A percentile compares a stretch with the other conserved stretches of the same genome.
These are phyloP conservation scores for Oxycera nigricornis DNA, from an alignment of 2,888 invertebrate species.

Conservation along the genomic window DNA sequence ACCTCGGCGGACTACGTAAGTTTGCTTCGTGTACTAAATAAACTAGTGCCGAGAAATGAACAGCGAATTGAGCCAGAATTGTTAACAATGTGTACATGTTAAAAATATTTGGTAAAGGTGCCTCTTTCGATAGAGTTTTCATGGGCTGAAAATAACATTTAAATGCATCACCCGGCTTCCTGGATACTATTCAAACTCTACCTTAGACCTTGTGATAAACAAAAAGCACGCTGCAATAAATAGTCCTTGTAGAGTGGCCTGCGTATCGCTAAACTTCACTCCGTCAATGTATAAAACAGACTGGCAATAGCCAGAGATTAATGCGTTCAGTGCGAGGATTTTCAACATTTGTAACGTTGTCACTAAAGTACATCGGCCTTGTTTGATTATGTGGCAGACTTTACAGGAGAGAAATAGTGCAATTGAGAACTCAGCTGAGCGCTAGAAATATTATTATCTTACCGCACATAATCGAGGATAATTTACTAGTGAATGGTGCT, in stretches of 20 bases:
- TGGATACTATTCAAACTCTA: conserved; percentile 55
- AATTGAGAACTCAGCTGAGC: too few species aligned
- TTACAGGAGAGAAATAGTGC: too few species aligned
- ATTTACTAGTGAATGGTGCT: conserved; percentile 97
- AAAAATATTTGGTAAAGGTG: conserved; percentile 98
- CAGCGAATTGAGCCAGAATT: conserved; percentile 91
- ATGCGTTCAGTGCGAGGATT: conserved; percentile 96
- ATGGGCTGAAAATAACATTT: conserved; percentile 71
- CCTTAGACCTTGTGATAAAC: conserved; percentile 97
- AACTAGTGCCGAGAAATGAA: conserved; percentile 91
- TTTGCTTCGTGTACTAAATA: conserved; percentile 87
- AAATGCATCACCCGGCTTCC: neutral
- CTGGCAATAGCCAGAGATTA: conserved; percentile 97
- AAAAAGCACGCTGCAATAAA: conserved; percentile 96
- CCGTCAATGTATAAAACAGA: conserved; percentile 98
- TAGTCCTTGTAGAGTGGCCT: conserved; percentile 96
- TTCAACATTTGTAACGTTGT: conserved; percentile 99
- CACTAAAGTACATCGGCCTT: conserved; percentile 97
- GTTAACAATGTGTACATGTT: conserved; percentile 97
- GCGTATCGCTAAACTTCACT: conserved; percentile 96
- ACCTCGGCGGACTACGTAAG: conserved; percentile 74
- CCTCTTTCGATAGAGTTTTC: conserved; percentile 88
- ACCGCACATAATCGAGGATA: conserved; percentile 96
- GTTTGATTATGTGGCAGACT: conserved; percentile 99
- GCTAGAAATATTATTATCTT: too few species aligned